These are phyloP conservation scores for Apis dorsata DNA, from an alignment of 1,140 invertebrate genomes.

Conservation along the genomic window DNA sequence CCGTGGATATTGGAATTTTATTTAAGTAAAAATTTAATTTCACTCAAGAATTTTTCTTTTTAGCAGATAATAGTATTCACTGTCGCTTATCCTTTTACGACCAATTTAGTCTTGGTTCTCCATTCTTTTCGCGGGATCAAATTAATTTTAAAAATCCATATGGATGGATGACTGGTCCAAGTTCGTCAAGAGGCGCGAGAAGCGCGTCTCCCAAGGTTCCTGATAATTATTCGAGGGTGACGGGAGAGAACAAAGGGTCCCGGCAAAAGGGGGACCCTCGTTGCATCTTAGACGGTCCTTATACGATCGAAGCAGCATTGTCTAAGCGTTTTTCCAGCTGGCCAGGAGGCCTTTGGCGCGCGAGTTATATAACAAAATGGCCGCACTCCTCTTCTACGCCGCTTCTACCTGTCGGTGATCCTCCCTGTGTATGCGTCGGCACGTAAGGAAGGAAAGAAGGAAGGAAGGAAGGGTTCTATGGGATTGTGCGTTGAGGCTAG, in stretches of 20 bases:
- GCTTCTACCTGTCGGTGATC: constrained; percentile 17
- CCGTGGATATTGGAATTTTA: too few relatives aligned
- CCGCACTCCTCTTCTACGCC: constrained; percentile 23
- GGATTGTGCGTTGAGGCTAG: constrained; percentile 61
- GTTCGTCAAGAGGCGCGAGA: neutral
- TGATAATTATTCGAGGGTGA: constrained; percentile 45
- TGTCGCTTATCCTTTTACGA: too few relatives aligned
- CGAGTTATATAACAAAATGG: constrained; percentile 71
- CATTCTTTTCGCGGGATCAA: too few relatives aligned
- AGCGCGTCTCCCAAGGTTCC: neutral
- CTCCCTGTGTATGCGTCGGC: neutral
- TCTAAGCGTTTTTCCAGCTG: constrained; percentile 60
- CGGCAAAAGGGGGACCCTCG: constrained; percentile 27
- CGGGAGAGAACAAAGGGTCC: constrained; percentile 31
- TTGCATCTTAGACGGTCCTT: constrained; percentile 64
- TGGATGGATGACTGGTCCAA: too few relatives aligned
- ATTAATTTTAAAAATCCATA: too few relatives aligned
- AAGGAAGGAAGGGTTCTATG: constrained; percentile 61
- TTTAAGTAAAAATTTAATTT: too few relatives aligned
- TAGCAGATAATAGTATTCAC: too few relatives aligned
- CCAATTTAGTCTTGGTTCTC: too few relatives aligned
- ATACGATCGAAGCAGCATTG: constrained; percentile 68
- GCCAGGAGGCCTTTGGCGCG: constrained; percentile 43
- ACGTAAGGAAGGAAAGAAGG: constrained; percentile 61
- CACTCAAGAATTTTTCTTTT: too few relatives aligned